These are phyloP conservation scores for Lasaia peninsularis DNA, from an alignment of 1,140 invertebrate species.

Conservation along the genomic window DNA sequence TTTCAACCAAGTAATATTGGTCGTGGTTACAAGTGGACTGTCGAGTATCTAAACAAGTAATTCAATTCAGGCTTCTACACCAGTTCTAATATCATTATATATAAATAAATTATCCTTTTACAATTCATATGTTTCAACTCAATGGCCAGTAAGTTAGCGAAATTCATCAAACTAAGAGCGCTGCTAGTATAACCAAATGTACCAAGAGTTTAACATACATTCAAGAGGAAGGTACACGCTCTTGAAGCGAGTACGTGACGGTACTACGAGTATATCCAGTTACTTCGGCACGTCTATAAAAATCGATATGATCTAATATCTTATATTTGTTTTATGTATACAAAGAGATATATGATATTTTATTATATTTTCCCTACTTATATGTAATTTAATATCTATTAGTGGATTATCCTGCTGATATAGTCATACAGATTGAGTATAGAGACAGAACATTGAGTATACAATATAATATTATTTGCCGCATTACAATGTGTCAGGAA, in stretches of 20 bases:
- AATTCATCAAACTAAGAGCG: constrained; percentile 5
- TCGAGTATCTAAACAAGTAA: no score
- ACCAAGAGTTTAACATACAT: not conserved
- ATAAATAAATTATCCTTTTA: no score
- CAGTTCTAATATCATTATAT: no score
- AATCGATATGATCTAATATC: not conserved
- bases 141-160: not conserved
- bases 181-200: constrained; percentile 3
- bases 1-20: no score
- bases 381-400: no score
- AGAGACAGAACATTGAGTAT: no score
- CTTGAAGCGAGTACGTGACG: not conserved
- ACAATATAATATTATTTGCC: no score
- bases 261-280: not conserved
- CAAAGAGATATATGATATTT: not conserved
- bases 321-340: not conserved
- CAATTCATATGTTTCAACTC: not conserved
- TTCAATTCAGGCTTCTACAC: no score
- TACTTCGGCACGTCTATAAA: not conserved
- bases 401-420: no score
- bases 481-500: no score
- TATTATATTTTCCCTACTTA: not conserved
- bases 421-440: no score
- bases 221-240: not conserved
- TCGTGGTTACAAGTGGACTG: no score